Conservation (phyloP, 2,888 invertebrate genomes). For the Argyra leucocephala region DNA sequence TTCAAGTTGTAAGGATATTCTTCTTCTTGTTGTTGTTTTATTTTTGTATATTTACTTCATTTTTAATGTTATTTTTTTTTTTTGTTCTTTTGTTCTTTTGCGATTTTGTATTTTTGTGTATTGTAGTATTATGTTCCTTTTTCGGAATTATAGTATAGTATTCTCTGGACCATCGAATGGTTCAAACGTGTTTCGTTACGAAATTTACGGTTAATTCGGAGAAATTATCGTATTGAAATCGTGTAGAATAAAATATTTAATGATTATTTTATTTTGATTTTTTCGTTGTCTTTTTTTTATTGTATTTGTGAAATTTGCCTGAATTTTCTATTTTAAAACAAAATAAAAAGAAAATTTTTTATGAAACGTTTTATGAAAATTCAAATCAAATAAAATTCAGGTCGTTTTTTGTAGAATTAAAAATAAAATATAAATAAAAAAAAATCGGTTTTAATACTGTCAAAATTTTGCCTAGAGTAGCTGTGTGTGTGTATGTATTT, state of each 20-base stretch:
- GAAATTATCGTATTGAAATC: neutral
- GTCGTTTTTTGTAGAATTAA: no score
- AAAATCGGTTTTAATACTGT: no score
- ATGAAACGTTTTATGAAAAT: no score
- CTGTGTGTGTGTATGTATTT: no score
- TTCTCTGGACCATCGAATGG: conserved; percentile 4
- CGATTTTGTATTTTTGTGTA: neutral
- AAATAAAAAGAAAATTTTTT: no score
- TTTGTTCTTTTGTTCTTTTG: neutral
- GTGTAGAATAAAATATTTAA: neutral
- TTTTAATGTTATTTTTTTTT: neutral
- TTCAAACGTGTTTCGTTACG: neutral
- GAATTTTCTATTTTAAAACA: no score
- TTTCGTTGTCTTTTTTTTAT: neutral
- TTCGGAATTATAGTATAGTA: neutral
- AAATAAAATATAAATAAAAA: no score
- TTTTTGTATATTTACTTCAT: no score
- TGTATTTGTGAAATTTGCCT: no score
- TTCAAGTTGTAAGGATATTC: neutral
- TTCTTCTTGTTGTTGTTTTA: neutral
- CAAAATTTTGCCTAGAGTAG: no score
- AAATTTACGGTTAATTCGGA: neutral
- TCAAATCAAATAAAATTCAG: no score
- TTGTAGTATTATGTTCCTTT: neutral
- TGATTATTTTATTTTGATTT: neutral